Evolutionary conservation across 2,888 invertebrate genomes (phyloP), one percentile per base, ranked within the genome.

Genomic region (Apomyelois bistriatella): DNA sequence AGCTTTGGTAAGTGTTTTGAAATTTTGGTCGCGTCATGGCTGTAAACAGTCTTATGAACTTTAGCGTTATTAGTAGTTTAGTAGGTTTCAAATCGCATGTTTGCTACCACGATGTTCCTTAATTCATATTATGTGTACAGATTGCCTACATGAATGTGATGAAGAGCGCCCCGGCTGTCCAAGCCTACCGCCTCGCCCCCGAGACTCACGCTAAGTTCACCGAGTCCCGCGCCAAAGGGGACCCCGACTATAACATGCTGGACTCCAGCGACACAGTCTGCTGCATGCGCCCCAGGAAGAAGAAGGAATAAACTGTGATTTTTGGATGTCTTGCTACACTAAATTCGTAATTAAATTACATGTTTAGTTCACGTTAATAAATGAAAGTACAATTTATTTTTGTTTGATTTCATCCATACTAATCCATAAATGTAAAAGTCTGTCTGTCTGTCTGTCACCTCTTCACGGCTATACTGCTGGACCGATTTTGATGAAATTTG

Each of bases 161-260:
- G 95, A 92, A 93, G 63, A 91, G 92, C 57, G 94, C 94, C 57
- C 85, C 93, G 0, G 94, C 93, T 3, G 95, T 96, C 0, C 93
- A 94, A 72, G 83, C 91, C 0, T 93, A 92, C 68, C 93, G 90
- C 58, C 78, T 95, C 52, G 91, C 94, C 6, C 90, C 94, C 0
- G 94, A 95, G 58, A 92, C 92, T 3, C 96, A 97, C 74, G 92
- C 93, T 6, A 94, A 94, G 73, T 96, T 93, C 73, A 91, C 93
- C 0, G 92, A 92, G 62, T 93, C 93, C 1, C 91, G 92, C 48
- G 85, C 92, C 46, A 92, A 93, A 56, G 95, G 95, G 12, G 87
- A 91, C 50, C 91, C 94, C 3, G 92, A 95, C 66, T 95, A 94
- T 71, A 95, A 95, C 71, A 91, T 92, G 89, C 72, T 92, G 41